Conservation (phyloP, 2,113 vertebrate genomes). For the Mus spicilegus region DNA sequence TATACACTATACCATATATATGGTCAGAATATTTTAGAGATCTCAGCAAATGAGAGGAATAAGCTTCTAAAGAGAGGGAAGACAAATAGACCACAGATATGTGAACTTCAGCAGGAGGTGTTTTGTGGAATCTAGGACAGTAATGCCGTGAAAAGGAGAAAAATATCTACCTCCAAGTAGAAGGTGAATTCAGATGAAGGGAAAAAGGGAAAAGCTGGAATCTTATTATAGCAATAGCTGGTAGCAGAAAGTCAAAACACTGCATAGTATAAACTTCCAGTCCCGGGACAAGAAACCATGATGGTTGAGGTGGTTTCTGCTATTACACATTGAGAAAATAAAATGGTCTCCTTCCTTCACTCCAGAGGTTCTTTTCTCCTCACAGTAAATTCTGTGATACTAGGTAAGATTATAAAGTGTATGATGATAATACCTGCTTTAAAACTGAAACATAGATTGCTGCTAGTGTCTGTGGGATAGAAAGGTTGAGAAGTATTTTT, state of each 20-base stretch:
- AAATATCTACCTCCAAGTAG: background rate
- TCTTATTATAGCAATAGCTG: background rate
- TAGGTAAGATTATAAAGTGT: slow-evolving; percentile 20
- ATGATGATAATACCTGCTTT: background rate
- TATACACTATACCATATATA: background rate
- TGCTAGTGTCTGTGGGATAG: background rate
- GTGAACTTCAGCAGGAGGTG: background rate
- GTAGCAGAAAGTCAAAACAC: background rate
- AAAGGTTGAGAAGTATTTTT: slow-evolving; percentile 44
- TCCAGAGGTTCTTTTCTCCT: background rate
- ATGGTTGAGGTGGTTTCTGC: background rate
- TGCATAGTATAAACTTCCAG: background rate
- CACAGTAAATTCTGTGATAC: background rate
- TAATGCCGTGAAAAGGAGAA: background rate
- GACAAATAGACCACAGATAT: background rate
- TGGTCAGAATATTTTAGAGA: slow-evolving; percentile 41
- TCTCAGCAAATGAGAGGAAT: background rate
- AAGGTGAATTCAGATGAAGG: background rate
- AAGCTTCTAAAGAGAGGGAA: background rate
- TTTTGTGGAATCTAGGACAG: background rate
- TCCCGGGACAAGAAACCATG: background rate
- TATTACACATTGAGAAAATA: background rate
- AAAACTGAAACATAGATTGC: slow-evolving; percentile 8
- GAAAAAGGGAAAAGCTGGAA: background rate
- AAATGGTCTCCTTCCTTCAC: background rate